Percentiles rank a stretch among this genome's conserved stretches.
These are phyloP conservation scores for Hippocampus guttulatus DNA, from an alignment of 2,113 vertebrate species.

Conservation along the genomic window DNA sequence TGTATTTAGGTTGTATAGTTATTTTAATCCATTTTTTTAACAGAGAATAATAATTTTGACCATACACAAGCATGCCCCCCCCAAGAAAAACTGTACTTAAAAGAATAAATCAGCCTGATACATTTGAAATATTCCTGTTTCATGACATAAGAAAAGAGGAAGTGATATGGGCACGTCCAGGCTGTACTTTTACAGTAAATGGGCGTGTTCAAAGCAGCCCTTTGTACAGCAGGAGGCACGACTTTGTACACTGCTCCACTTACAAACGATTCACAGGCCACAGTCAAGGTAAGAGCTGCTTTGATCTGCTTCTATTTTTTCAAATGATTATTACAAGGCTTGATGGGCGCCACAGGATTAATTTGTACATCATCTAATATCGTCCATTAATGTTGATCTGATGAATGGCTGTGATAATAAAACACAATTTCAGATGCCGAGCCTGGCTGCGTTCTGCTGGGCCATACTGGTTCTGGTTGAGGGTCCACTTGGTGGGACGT, in stretches of 20 bases:
- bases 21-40: background rate
- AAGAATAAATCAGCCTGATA: background rate
- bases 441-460: constrained; percentile 38
- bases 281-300: background rate
- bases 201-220: background rate
- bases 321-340: background rate
- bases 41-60: background rate
- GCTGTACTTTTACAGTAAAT: background rate
- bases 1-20: background rate
- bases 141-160: background rate
- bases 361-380: background rate
- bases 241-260: background rate
- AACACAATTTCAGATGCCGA: constrained; percentile 63
- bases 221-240: background rate
- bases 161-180: too few relatives aligned
- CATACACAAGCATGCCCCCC: background rate
- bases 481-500: constrained; percentile 62
- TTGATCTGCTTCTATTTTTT: background rate
- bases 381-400: background rate
- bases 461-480: constrained; percentile 49
- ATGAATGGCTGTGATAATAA: background rate
- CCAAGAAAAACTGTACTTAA: too few relatives aligned
- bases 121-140: background rate
- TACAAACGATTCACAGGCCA: background rate
- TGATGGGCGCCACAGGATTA: background rate